A percentile compares a stretch with the other conserved stretches of the same genome.
Conservation (phyloP, 2,888 invertebrate species). For the Rhingia rostrata region DNA sequence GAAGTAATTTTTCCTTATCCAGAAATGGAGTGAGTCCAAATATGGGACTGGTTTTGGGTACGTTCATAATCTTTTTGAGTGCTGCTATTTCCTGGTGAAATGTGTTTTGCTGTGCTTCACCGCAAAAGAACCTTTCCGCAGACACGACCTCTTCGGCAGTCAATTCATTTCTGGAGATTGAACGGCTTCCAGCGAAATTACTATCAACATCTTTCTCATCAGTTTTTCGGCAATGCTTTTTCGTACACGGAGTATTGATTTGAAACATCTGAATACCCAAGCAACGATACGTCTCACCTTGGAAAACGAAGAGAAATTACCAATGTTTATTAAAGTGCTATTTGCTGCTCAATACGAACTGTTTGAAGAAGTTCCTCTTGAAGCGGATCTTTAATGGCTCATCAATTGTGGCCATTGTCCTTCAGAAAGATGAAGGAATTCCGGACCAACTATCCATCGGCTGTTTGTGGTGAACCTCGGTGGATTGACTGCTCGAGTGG, state of each 20-base stretch:
- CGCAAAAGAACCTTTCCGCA: constrained; percentile 5
- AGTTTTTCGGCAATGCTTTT: not conserved
- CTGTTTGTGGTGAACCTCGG: not conserved
- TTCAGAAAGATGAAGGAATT: not conserved
- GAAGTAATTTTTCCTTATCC: too few relatives aligned
- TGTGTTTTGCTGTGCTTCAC: not conserved
- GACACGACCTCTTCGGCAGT: not conserved
- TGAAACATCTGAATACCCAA: not conserved
- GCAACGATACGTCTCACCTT: not conserved
- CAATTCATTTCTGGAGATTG: not conserved
- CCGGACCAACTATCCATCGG: not conserved
- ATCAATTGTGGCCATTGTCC: not conserved
- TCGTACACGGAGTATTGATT: not conserved
- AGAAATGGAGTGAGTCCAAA: too few relatives aligned
- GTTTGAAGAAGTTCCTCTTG: not conserved
- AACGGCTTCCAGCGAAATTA: not conserved
- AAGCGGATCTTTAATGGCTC: not conserved
- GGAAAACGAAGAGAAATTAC: constrained; percentile 3
- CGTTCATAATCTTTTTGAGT: not conserved
- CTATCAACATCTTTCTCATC: not conserved
- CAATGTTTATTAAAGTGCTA: not conserved
- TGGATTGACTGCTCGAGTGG: too few relatives aligned
- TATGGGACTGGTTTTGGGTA: too few relatives aligned
- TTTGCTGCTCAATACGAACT: not conserved
- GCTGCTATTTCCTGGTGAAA: not conserved